Base-by-base conservation (phyloP, 2,113 vertebrate genomes). In the Scatophagus argus region DNA sequence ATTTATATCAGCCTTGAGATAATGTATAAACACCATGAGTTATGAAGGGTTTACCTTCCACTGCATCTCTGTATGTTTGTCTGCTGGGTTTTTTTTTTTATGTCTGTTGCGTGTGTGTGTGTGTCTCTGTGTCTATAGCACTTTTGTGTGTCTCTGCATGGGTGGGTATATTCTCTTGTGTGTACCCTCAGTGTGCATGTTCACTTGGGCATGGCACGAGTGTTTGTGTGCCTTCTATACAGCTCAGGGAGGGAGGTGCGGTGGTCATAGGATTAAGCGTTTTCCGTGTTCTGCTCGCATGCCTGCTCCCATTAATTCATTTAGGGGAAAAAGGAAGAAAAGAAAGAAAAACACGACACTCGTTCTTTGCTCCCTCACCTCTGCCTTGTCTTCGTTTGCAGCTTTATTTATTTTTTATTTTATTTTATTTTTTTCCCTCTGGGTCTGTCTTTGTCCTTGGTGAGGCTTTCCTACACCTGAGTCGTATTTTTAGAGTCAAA, bases 401-500 rank as follows among this genome's bases (percentile, higher is more conserved):
- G 59, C 65, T 79, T 66, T 76, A 43, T 74, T 76, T 60, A 31
- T 62, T 73, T 74, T 8, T 70, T 74, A 3, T 56, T 61, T 44
- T 55, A n/a, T n/a, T n/a, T n/a, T n/a, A n/a, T 49, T 65, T 41
- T 51, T 63, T 41, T 51, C 39, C 49, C 39, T 56, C 61, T 34
- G 67, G 54, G 34, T 81, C 64, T 51, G 68, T 86, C 90, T 92
- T 89, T 89, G 81, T 91, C 74, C 74, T 85, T 66, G 4, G 39
- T 56, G 68, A 83, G 79, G 86, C 74, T 86, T 86, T 88, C 88
- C 87, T 88, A 61, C 77, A 86, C 83, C 64, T 0, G 54, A 83
- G 69, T 87, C 8, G 43, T 92, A 91, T 91, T 92, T 92, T 88
- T 91, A 92, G 89, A 91, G 87, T 92, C 91, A 91, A 93, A 91